Base-by-base conservation (phyloP, 2,797 vertebrate species). In the Onychomys leucogaster region DNA sequence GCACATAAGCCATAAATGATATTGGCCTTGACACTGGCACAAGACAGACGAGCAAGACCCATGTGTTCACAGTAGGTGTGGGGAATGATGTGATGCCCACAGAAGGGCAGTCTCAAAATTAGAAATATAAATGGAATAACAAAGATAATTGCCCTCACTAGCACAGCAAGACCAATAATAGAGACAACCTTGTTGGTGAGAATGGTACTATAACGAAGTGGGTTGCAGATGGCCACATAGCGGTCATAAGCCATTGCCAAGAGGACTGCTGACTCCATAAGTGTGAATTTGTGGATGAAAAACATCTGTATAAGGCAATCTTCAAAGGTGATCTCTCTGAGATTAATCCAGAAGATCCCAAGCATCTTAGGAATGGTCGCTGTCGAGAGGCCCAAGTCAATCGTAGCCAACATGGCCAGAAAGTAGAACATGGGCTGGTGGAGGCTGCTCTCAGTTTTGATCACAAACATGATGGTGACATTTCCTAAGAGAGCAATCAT, bases 201-300 rank as follows among this genome's bases (percentile, higher is more conserved):
- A 32, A 99, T 97, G 5, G 93, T n/a, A 59, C 97, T 98, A 49
- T 99, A 99, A 81, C 95, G 98, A 55, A 99, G 91, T 25, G 98
- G 98, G 61, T 57, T 97, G 73, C 98, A 99, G 89, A 99, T 99
- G 27, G 99, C 98, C 4, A 99, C 75, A 29, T 98, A 99, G 92
- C 98, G 96, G 95, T 99, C 98, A 76, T 98, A 99, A 29, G 98
- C 98, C 99, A 99, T 99, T 8, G 97, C 98, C 32, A 96, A 98
- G 25, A 99, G 96, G 80, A 98, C 98, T 17, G 98, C 46, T 57
- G 98, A 25, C 84, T 98, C 98, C 49, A 96, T 98, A 27, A 94
- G 49, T 8, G 98, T 98, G 9, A 99, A 99, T 1, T 98, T 0
- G 69, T 99, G 98, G 55, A 98, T 5, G 25, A 99, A 76, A 86